Conservation (phyloP, 2,888 invertebrate species). For the Dione juno region DNA sequence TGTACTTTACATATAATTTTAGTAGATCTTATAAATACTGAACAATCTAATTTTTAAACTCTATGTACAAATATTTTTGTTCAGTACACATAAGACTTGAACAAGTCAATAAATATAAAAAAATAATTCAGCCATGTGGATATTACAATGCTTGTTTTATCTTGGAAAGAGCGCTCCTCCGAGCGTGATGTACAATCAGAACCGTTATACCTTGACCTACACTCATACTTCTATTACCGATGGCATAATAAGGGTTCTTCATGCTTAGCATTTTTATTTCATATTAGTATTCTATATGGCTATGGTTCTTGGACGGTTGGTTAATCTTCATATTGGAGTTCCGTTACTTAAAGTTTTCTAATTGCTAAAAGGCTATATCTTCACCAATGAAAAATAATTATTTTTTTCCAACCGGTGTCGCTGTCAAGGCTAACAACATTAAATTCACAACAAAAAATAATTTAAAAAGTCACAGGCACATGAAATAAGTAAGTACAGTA, state of each 20-base stretch:
- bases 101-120: neutral
- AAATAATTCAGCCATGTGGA: constrained; percentile 3
- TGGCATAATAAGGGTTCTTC: constrained; percentile 25
- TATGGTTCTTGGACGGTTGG: constrained; percentile 1
- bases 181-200: constrained; percentile 20
- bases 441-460: too few relatives aligned
- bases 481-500: too few relatives aligned
- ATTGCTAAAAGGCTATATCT: neutral
- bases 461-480: too few relatives aligned
- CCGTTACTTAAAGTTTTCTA: neutral
- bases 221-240: constrained; percentile 22
- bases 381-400: too few relatives aligned
- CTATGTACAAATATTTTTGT: neutral
- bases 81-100: neutral
- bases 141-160: constrained; percentile 5
- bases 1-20: too few relatives aligned
- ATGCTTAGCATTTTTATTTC: constrained; percentile 31
- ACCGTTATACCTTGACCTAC: constrained; percentile 38
- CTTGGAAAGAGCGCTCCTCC: neutral
- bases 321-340: constrained; percentile 6
- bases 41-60: neutral
- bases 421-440: too few relatives aligned
- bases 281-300: constrained; percentile 22
- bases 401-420: too few relatives aligned
- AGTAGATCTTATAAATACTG: neutral